Percentiles rank a stretch among this genome's conserved stretches.
Evolutionary conservation across 2,888 invertebrate genomes (phyloP).

Genomic region (Trachelus iudaicus): DNA sequence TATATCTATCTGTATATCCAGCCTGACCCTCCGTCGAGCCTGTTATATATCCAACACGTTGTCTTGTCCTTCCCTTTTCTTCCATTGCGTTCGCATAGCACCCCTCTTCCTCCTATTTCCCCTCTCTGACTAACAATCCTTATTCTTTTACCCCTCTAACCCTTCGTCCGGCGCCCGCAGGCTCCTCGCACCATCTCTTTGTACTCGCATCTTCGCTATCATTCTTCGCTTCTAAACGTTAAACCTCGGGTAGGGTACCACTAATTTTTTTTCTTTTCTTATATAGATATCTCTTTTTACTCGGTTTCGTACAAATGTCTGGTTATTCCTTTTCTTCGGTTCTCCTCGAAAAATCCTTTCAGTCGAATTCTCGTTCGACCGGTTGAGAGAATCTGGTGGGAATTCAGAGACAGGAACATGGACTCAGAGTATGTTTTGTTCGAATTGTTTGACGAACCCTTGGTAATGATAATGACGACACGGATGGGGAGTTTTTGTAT

Average conservation of each 20-base stretch:
- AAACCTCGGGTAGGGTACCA: not conserved
- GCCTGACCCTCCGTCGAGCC: not conserved
- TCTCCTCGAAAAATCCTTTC: not conserved
- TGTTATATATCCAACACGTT: not conserved
- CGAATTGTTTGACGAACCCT: not conserved
- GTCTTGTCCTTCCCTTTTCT: not conserved
- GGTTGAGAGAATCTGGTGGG: not conserved
- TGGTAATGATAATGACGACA: not conserved
- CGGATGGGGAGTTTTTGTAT: not conserved
- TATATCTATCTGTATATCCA: constrained; percentile 25
- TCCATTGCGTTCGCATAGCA: not conserved
- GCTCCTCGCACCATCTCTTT: not conserved
- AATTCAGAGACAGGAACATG: not conserved
- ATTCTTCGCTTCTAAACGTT: not conserved
- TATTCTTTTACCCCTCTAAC: not conserved
- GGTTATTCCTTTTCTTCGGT: not conserved
- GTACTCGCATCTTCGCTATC: not conserved
- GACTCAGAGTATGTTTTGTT: not conserved
- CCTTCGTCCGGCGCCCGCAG: not conserved
- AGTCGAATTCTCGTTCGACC: not conserved
- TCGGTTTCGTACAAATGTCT: not conserved
- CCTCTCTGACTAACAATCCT: not conserved
- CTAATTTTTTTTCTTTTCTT: not conserved
- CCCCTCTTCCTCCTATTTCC: not conserved
- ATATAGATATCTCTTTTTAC: not conserved